Evolutionary conservation across 2,797 vertebrate species (phyloP), one percentile per base, ranked within the genome.

Genomic region (Anabas testudineus): DNA sequence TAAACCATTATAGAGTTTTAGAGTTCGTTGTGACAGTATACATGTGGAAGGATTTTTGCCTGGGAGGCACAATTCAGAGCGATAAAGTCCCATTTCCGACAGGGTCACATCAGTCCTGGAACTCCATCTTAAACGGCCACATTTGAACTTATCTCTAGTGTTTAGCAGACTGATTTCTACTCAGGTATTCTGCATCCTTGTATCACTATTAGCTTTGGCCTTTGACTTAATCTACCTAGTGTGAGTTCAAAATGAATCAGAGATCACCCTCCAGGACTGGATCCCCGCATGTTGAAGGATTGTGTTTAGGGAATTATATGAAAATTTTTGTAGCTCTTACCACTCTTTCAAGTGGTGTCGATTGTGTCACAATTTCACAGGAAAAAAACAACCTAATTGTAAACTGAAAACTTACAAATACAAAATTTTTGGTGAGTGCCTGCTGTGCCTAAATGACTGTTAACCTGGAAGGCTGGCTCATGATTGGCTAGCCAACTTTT

Each of bases 111-210:
- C 2, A 48, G 66, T 77, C 71, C 78, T 78, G 71, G 78, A 81
- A 72, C 81, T 61, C 24, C 21, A 10, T 55, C 34, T 34, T 36
- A 59, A 46, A 58, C 26, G 16, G 6, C 47, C 21, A 42, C 43
- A 51, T 67, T 26, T 19, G 42, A 58, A 54, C 9, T 5, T 54
- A 57, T 67, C 49, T 69, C 34, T 54, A 48, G n/a, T 43, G 49
- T 75, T 73, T 37, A 45, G 55, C 37, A 43, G 48, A 57, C 64
- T 74, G 52, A 66, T 83, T 78, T 82, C 51, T 59, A 64, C 83
- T 86, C 81, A 82, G 81, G 82, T 80, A 67, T 62, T 75, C 48
- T 81, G 48, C 59, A 57, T 66, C 39, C 58, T 66, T 84, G 55
- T 47, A 53, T 76, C 57, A 62, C 62, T 46, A 60, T 73, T 13